Percentiles rank a stretch among this genome's conserved stretches.
Evolutionary conservation across 2,113 vertebrate species (phyloP).

Genomic region (Phrynosoma blainvillii): DNA sequence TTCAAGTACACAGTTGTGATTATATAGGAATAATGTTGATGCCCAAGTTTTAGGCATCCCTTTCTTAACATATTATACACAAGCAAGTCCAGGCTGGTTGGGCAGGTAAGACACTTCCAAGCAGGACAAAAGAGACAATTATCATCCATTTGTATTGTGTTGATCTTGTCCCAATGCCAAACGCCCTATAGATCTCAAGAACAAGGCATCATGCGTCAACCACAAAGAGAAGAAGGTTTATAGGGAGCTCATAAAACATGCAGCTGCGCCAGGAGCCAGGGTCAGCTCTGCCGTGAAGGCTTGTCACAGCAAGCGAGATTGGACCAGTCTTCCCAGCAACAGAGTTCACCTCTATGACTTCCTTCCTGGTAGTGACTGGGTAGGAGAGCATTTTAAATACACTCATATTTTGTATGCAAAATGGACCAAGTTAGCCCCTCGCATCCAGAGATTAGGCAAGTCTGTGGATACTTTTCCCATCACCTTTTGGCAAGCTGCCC

Average conservation of each 20-base stretch:
- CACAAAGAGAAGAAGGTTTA: constrained; percentile 20
- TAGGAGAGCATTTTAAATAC: constrained; percentile 33
- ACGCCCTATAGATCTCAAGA: constrained; percentile 14
- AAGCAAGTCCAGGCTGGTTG: background rate
- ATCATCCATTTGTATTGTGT: background rate
- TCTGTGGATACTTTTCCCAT: constrained; percentile 11
- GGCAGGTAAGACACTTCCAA: background rate
- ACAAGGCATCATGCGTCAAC: constrained; percentile 8
- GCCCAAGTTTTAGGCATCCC: background rate
- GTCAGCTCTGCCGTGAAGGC: background rate
- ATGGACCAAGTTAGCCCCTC: background rate
- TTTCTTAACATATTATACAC: background rate
- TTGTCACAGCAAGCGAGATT: constrained; percentile 30
- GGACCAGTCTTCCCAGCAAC: constrained; percentile 57
- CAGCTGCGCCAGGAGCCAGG: background rate
- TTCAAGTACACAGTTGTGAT: background rate
- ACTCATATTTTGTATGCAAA: background rate
- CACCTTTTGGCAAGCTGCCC: background rate
- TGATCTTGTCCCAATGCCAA: constrained; percentile 6
- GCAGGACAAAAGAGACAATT: background rate
- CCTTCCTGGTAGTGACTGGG: constrained; percentile 50
- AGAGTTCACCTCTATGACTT: constrained; percentile 38
- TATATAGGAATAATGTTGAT: background rate
- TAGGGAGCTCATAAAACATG: background rate
- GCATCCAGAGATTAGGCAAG: background rate